Evolutionary conservation across 2,888 invertebrate genomes (phyloP), one percentile per base, ranked within the genome.

Genomic region (Apodemia duryi): DNA sequence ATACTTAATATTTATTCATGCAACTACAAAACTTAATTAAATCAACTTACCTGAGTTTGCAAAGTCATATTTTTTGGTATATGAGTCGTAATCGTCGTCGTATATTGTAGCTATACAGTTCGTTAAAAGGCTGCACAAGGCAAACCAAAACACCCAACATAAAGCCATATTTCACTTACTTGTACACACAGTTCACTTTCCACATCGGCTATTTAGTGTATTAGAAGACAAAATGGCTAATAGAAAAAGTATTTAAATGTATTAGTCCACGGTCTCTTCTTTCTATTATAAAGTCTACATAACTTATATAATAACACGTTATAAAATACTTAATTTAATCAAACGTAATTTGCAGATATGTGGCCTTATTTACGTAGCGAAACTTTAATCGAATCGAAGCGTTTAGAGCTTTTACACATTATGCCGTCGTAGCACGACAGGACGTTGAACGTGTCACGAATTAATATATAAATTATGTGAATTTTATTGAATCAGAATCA

Each of bases 71-170:
- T 75, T 70, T 72, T 84, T 87, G 11, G 89, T 89, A 72, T 89
- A 91, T 1, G 83, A 78, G 71, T 91, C 91, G 77, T 91, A 91
- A 69, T 92, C 90, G 63, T 91, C 90, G 71, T 91, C 90, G 73
- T 90, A 91, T 5, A 90, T 72, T 4, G 90, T 79, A 0, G 84
- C 88, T 32, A 85, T 80, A 5, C 78, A 69, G 69, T 71, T 78
- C 52, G 77, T 77, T 64, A 84, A 71, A 60, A 86, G 76, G 63
- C 80, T 76, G 65, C 81, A 75, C 61, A 79, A 72, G 62, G 83
- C 73, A 67, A 86, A 70, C 80, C 79, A 83, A 70, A 84, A 72
- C 57, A 83, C 74, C 80, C 83, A 81, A 74, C 77, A 76, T 70
- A 74, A 71, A 68, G 79, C 80, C 88, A 90, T 88, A 28, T 64